phyloP scores from a whole-genome alignment of 2,888 invertebrate species.

The Epistrophe grossulariae region DNA sequence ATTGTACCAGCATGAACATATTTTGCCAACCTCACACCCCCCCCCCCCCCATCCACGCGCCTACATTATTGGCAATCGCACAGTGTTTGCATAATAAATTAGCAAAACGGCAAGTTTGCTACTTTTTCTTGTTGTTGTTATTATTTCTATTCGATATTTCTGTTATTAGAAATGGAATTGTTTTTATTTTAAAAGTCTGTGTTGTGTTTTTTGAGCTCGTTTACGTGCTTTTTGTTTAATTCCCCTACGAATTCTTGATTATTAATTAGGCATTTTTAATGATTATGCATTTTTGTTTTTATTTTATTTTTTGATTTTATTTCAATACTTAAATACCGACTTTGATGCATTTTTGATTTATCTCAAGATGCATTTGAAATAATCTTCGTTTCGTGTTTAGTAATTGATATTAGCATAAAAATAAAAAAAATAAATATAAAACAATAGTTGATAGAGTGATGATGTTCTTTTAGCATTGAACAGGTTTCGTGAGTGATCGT shows the following conservation, averaged over 20 bases:
- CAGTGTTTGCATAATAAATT: conserved; percentile 75
- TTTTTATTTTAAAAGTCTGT: conserved; percentile 33
- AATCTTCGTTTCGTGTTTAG: conserved; percentile 43
- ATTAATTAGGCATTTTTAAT: conserved; percentile 64
- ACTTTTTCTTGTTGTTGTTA: conserved; percentile 57
- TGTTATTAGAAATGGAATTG: conserved; percentile 39
- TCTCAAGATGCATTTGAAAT: conserved; percentile 59
- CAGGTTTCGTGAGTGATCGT: conserved; percentile 59
- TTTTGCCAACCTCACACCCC: too few relatives aligned
- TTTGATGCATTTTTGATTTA: conserved; percentile 47
- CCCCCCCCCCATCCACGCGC: background rate
- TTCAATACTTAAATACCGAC: conserved; percentile 11
- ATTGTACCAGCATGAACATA: too few relatives aligned
- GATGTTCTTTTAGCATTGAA: conserved; percentile 59
- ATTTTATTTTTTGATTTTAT: conserved; percentile 16
- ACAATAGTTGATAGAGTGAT: conserved; percentile 6
- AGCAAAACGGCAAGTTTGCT: conserved; percentile 70
- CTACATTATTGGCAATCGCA: conserved; percentile 56
- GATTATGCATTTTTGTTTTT: conserved; percentile 52
- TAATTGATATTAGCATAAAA: conserved; percentile 19
- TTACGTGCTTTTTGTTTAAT: conserved; percentile 69
- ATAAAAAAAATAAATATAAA: conserved; percentile 1
- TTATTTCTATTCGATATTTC: conserved; percentile 22
- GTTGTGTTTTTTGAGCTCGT: conserved; percentile 61
- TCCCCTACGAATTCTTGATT: conserved; percentile 64